Percentiles rank a stretch among this genome's conserved stretches.
phyloP scores from a whole-genome alignment of 2,113 vertebrate genomes.

The Syngnathus scovelli region DNA sequence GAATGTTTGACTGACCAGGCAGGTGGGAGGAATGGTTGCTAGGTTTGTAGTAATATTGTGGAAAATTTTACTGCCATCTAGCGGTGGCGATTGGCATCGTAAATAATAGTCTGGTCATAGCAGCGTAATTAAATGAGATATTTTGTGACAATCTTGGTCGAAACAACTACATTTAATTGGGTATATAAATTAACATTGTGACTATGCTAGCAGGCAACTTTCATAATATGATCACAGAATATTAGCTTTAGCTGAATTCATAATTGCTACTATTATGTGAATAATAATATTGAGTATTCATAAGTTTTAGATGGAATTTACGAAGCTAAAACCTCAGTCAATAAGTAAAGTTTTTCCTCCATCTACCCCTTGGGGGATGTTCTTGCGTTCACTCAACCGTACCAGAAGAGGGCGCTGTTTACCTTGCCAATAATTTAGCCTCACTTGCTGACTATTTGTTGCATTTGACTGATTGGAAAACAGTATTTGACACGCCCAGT shows the following conservation, averaged over 20 bases:
- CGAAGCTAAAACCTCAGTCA: background rate
- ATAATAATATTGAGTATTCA: background rate
- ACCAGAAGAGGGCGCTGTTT: background rate
- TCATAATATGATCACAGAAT: background rate
- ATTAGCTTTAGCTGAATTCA: background rate
- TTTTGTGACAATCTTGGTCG: background rate
- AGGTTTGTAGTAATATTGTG: background rate
- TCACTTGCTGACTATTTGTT: background rate
- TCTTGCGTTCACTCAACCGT: background rate
- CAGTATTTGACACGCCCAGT: background rate
- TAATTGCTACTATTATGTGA: background rate
- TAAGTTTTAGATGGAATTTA: background rate
- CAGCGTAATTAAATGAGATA: background rate
- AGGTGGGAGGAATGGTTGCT: slow-evolving; percentile 32
- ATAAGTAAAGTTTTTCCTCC: background rate
- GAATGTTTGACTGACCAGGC: slow-evolving; percentile 5
- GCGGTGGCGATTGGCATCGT: slow-evolving; percentile 22
- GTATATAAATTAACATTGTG: background rate
- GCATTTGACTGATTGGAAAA: background rate
- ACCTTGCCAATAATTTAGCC: background rate
- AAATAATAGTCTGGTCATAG: background rate
- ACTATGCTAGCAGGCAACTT: background rate
- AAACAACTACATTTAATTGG: no score
- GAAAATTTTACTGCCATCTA: slow-evolving; percentile 47
- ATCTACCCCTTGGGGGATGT: background rate